Evolutionary conservation across 2,797 vertebrate species (phyloP), one percentile per base, ranked within the genome.

Genomic region (Halcyon chelicuti): DNA sequence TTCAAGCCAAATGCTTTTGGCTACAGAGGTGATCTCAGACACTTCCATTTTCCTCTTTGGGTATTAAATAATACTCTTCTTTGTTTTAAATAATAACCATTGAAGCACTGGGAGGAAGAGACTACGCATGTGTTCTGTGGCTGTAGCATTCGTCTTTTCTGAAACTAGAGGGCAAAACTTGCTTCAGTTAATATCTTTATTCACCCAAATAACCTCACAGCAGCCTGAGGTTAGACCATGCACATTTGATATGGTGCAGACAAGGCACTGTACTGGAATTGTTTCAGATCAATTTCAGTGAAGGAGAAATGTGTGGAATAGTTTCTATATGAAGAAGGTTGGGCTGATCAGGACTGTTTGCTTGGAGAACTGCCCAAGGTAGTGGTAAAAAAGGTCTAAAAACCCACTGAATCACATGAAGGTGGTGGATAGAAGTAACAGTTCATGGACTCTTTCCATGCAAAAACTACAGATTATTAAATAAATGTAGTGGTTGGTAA

Each of bases 1-100:
- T 78, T 83, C 40, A 83, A 77, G 44, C 10, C 65, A 89, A 96
- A 58, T 0, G 2, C 4, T 85, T 94, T 57, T 72, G 61, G 20
- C 29, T 63, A 37, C 12, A 86, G 68, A 68, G 29, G 12, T 84
- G 57, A 74, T 44, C 39, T 66, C 86, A 82, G 63, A 35, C 35
- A 21, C 51, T 73, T 51, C 29, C 55, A 51, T 73, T 77, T 83
- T 88, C 88, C 65, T 92, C 55, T 78, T 65, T 75, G 25, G 7
- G 28, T 80, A 66, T 80, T 83, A 95, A 93, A 85, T 77, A 90
- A 86, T 66, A 47, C n/a, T 37, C 12, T 89, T 47, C 66, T 67
- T 73, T 76, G 21, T 60, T 86, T 60, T 8, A 71, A 88, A 82
- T 70, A 83, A 51, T 14, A 67, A 29, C 28, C 25, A 42, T 22